Conservation (phyloP, 2,888 invertebrate species). For the Ophion slaviceki region DNA sequence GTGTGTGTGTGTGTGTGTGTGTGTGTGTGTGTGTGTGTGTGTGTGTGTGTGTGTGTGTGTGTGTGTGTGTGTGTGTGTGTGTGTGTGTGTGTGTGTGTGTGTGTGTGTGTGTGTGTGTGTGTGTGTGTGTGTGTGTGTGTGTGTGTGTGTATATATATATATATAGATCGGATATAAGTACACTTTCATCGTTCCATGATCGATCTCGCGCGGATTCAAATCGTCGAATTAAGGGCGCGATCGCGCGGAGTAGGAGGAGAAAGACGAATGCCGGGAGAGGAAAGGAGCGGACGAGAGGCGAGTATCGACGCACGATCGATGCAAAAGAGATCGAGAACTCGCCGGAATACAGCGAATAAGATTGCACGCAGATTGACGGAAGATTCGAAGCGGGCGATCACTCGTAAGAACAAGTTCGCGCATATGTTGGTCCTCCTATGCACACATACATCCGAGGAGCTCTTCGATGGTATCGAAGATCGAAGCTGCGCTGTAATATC, state of each 20-base stretch:
- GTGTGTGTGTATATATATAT: not conserved
- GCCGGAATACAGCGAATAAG: not conserved
- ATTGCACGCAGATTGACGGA: not conserved
- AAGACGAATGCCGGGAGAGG: not conserved
- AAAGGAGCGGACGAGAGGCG: not conserved
- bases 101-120: not conserved
- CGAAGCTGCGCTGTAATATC: not conserved
- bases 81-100: too few species aligned
- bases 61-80: too few species aligned
- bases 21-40: too few species aligned
- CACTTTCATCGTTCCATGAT: conserved; percentile 48
- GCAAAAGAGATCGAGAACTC: conserved; percentile 6
- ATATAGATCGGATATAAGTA: conserved; percentile 5
- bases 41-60: too few species aligned
- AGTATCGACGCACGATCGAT: conserved; percentile 14
- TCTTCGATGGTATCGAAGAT: not conserved
- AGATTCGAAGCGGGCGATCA: not conserved
- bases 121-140: not conserved
- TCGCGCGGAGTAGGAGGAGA: conserved; percentile 1
- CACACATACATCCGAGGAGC: not conserved
- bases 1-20: too few species aligned
- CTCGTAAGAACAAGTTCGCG: not conserved
- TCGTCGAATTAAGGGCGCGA: conserved; percentile 57
- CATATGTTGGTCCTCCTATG: too few species aligned
- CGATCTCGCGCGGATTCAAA: conserved; percentile 58